Conservation (phyloP, 2,113 vertebrate genomes). For the Lepus timidus region DNA sequence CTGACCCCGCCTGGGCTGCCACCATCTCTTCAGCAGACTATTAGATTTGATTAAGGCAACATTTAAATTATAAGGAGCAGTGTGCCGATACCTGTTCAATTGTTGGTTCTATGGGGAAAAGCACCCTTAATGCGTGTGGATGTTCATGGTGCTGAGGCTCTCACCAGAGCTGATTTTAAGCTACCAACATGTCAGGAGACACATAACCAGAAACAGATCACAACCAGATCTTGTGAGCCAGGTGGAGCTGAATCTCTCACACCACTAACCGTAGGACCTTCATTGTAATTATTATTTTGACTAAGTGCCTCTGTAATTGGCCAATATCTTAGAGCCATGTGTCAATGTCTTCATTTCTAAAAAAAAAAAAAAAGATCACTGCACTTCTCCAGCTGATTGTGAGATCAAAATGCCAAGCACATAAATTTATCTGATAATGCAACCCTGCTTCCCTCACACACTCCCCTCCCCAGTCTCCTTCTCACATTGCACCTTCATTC, state of each 20-base stretch:
- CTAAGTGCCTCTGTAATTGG: neutral
- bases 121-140: neutral
- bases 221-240: neutral
- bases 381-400: neutral
- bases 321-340: neutral
- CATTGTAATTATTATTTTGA: neutral
- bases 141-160: neutral
- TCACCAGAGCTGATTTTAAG: neutral
- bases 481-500: neutral
- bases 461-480: neutral
- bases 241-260: neutral
- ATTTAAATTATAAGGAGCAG: neutral
- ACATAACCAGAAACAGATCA: neutral
- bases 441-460: neutral
- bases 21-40: neutral
- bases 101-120: neutral
- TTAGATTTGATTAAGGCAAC: neutral
- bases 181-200: neutral
- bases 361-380: neutral
- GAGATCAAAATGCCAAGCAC: neutral
- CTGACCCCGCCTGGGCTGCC: neutral
- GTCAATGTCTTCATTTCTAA: conserved; percentile 30
- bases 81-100: neutral
- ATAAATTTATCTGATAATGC: neutral
- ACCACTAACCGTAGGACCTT: neutral